Evolutionary conservation across 2,888 invertebrate genomes (phyloP).

Genomic region (Serripes groenlandicus): DNA sequence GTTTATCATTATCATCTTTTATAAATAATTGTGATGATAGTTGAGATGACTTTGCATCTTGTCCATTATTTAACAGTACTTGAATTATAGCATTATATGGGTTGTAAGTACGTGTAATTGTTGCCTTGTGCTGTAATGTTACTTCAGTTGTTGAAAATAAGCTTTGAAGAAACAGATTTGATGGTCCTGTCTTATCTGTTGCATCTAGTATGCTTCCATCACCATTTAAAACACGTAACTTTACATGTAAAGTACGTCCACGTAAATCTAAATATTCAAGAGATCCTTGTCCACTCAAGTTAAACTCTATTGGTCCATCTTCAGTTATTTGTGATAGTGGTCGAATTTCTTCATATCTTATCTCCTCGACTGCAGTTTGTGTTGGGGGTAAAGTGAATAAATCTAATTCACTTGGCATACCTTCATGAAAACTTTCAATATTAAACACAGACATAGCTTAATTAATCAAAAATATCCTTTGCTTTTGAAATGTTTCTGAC

Average conservation of each 20-base stretch:
- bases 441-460: conserved; percentile 30
- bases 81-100: conserved; percentile 28
- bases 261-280: conserved; percentile 35
- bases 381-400: conserved; percentile 38
- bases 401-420: conserved; percentile 9
- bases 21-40: conserved; percentile 18
- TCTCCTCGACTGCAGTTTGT: conserved; percentile 29
- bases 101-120: conserved; percentile 28
- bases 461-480: conserved; percentile 20
- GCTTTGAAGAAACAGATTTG: conserved; percentile 27
- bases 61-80: conserved; percentile 23
- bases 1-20: conserved; percentile 15
- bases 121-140: conserved; percentile 26
- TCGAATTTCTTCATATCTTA: conserved; percentile 22
- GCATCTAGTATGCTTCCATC: conserved; percentile 8
- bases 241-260: conserved; percentile 24
- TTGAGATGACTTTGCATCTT: conserved; percentile 9
- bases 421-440: conserved; percentile 23
- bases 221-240: conserved; percentile 25
- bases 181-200: conserved; percentile 28
- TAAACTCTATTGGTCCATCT: conserved; percentile 28
- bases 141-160: conserved; percentile 40
- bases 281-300: conserved; percentile 1
- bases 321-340: conserved; percentile 33
- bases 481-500: conserved; percentile 9